phyloP scores from a whole-genome alignment of 2,113 vertebrate species.

The Hemibagrus wyckioides region DNA sequence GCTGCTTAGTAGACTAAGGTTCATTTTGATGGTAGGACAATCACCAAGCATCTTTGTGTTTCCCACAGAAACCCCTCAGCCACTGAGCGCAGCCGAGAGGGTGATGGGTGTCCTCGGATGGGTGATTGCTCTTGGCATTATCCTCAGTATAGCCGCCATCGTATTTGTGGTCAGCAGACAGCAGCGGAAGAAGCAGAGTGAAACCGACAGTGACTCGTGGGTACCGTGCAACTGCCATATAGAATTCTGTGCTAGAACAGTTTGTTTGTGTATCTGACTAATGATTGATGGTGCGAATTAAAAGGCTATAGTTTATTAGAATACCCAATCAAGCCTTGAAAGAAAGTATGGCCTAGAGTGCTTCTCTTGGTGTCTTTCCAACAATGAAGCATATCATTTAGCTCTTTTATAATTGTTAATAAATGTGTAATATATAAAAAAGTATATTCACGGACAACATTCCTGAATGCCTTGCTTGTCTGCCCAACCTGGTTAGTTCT shows the following conservation, averaged over 20 bases:
- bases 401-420: background rate
- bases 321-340: background rate
- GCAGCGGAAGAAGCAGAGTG: constrained; percentile 58
- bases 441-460: background rate
- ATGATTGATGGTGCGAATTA: too few relatives aligned
- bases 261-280: background rate
- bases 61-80: constrained; percentile 69
- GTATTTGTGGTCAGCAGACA: constrained; percentile 74
- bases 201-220: constrained; percentile 63
- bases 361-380: background rate
- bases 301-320: background rate
- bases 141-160: constrained; percentile 71
- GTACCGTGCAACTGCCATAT: constrained; percentile 45
- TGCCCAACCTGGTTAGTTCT: background rate
- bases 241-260: background rate
- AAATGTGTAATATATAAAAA: background rate
- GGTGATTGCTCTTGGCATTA: constrained; percentile 71
- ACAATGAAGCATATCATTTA: background rate
- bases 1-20: background rate
- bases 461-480: background rate
- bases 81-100: constrained; percentile 67
- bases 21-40: background rate
- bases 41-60: constrained; percentile 37
- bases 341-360: background rate
- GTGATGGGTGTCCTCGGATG: constrained; percentile 74